Evolutionary conservation across 1,140 invertebrate genomes (phyloP).

Genomic region (Rhagoletis pomonella): DNA sequence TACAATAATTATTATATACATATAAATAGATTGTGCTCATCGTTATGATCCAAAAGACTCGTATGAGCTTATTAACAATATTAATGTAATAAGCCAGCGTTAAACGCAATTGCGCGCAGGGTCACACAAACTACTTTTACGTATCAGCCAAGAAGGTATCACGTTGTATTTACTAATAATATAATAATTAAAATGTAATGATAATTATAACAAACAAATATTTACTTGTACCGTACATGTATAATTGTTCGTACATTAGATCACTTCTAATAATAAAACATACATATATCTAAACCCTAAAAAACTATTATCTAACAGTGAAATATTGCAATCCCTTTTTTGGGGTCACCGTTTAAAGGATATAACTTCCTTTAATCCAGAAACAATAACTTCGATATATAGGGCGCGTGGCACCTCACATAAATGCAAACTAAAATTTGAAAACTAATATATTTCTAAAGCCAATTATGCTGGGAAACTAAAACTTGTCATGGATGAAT

Average conservation of each 20-base stretch:
- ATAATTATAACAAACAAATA: conserved; percentile 18
- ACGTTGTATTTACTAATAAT: conserved; percentile 23
- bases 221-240: conserved; percentile 8
- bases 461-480: too few relatives aligned
- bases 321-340: background rate
- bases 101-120: background rate
- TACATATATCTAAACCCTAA: background rate
- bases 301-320: background rate
- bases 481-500: too few relatives aligned
- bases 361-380: too few relatives aligned
- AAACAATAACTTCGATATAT: too few relatives aligned
- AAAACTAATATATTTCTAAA: too few relatives aligned
- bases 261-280: conserved; percentile 3
- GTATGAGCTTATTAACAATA: conserved; percentile 1
- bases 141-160: background rate
- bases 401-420: too few relatives aligned
- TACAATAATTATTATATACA: too few relatives aligned
- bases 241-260: conserved; percentile 32
- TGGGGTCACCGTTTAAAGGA: background rate
- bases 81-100: background rate
- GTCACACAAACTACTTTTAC: background rate
- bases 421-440: too few relatives aligned
- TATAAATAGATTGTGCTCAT: background rate
- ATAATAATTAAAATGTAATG: conserved; percentile 1
- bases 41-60: background rate